A percentile compares a stretch with the other conserved stretches of the same genome.
These are phyloP conservation scores for Clamator glandarius DNA, from an alignment of 2,797 vertebrate genomes.

Conservation along the genomic window DNA sequence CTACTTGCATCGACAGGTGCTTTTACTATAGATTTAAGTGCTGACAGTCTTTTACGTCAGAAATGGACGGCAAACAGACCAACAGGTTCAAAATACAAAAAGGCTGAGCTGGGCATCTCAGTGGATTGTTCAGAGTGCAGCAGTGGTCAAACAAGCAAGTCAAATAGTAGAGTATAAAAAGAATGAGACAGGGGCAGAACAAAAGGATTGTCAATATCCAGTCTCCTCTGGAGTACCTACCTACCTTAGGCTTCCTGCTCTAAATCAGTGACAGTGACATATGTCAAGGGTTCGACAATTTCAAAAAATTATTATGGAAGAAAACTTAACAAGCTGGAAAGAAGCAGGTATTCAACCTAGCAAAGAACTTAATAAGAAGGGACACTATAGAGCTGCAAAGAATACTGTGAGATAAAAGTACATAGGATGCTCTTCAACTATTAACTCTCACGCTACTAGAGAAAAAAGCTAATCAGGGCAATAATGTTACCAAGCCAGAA, in stretches of 20 bases:
- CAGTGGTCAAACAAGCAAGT: background rate
- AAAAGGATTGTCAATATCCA: background rate
- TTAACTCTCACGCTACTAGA: background rate
- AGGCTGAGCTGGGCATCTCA: background rate
- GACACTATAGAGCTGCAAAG: background rate
- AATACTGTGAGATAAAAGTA: background rate
- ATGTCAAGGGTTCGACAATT: background rate
- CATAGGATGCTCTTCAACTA: background rate
- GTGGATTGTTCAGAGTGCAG: background rate
- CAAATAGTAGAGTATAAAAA: background rate
- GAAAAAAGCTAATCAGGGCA: background rate
- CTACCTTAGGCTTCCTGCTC: background rate
- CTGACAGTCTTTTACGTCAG: background rate
- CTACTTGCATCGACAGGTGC: background rate
- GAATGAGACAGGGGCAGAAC: background rate
- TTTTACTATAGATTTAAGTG: background rate
- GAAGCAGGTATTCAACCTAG: background rate
- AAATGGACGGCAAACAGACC: background rate
- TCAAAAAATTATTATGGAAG: background rate
- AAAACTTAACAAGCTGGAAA: background rate
- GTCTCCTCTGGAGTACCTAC: background rate
- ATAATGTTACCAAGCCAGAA: background rate
- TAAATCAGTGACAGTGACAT: background rate
- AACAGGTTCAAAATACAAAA: background rate
- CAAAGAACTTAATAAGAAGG: background rate